phyloP scores from a whole-genome alignment of 1,140 invertebrate species.

The Parasteatoda tepidariorum region DNA sequence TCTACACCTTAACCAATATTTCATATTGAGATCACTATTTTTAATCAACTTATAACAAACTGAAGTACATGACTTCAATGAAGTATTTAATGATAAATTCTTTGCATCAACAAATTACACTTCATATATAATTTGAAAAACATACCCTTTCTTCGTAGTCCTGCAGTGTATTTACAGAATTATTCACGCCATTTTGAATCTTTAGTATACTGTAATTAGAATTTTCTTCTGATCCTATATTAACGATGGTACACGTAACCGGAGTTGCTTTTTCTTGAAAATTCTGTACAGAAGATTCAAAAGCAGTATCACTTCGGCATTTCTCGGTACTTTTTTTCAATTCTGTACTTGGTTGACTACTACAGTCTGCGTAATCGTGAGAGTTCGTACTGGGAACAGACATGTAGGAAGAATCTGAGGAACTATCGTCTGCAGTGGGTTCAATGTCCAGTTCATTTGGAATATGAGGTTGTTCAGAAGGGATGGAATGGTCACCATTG shows the following conservation, averaged over 20 bases:
- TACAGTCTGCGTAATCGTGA: neutral
- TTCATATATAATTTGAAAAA: too few relatives aligned
- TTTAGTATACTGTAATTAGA: neutral
- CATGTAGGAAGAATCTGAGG: constrained; percentile 43
- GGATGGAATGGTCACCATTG: neutral
- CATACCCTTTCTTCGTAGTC: too few relatives aligned
- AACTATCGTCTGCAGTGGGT: constrained; percentile 32
- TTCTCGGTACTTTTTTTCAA: too few relatives aligned
- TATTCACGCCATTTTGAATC: neutral
- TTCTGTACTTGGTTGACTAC: neutral
- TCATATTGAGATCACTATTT: too few relatives aligned
- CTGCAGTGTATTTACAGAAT: too few relatives aligned
- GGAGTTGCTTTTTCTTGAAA: neutral
- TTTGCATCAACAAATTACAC: too few relatives aligned
- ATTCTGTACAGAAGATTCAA: neutral
- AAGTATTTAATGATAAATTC: too few relatives aligned
- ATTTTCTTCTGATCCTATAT: neutral
- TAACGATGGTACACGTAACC: constrained; percentile 15
- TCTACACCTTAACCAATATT: too few relatives aligned
- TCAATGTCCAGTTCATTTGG: neutral
- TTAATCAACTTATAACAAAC: too few relatives aligned
- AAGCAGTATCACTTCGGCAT: neutral
- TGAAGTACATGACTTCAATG: too few relatives aligned
- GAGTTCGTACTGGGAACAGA: neutral
- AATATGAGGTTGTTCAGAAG: neutral